Conservation (phyloP, 2,888 invertebrate genomes). For the Xylophagus ater region DNA sequence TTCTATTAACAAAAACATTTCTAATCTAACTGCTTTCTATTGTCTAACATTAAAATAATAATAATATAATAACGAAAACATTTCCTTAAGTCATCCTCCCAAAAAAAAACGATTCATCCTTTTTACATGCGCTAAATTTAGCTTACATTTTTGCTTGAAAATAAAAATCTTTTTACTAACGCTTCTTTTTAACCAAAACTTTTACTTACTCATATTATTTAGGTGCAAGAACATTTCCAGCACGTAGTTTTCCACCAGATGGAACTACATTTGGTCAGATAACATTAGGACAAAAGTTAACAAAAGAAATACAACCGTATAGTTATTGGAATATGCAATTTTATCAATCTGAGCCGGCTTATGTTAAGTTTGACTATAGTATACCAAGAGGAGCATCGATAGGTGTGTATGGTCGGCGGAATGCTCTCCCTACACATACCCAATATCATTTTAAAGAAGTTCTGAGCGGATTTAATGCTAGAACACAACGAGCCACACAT, state of each 20-base stretch:
- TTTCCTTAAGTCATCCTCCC: background rate
- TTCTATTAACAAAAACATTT: no score
- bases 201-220: conserved; percentile 18
- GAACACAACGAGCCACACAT: conserved; percentile 73
- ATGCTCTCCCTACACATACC: conserved; percentile 90
- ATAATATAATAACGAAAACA: background rate
- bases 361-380: conserved; percentile 89
- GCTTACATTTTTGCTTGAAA: background rate
- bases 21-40: no score
- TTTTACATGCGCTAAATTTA: background rate
- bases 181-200: background rate
- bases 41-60: background rate
- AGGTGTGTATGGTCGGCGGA: conserved; percentile 88
- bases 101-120: background rate
- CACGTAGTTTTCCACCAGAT: conserved; percentile 83
- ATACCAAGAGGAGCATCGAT: conserved; percentile 85
- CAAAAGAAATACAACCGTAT: conserved; percentile 83
- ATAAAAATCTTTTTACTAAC: conserved; percentile 9
- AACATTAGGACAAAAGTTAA: conserved; percentile 73
- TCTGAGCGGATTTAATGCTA: conserved; percentile 77
- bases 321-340: conserved; percentile 98
- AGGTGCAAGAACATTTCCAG: conserved; percentile 83
- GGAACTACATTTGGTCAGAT: conserved; percentile 88
- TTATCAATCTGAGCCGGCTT: conserved; percentile 86
- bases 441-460: conserved; percentile 94